Percentiles rank a stretch among this genome's conserved stretches.
Conservation (phyloP, 1,140 invertebrate genomes). For the Mactra quadrangularis region DNA sequence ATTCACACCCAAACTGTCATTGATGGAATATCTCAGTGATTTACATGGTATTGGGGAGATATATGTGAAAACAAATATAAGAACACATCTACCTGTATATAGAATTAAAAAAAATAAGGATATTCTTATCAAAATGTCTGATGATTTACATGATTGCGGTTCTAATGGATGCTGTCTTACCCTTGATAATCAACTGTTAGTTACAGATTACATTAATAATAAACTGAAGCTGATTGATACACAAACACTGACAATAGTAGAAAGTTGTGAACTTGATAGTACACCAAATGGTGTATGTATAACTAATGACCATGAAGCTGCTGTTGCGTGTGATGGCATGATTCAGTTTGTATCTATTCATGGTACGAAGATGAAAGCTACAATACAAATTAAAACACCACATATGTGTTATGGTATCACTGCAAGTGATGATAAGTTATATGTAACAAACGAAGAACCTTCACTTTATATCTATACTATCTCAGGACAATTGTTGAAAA, state of each 20-base stretch:
- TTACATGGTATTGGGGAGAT: too few species aligned
- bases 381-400: not conserved
- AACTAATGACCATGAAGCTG: constrained; percentile 13
- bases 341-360: constrained; percentile 25
- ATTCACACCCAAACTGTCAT: too few species aligned
- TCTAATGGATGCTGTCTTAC: constrained; percentile 5
- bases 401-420: constrained; percentile 23
- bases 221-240: constrained; percentile 16
- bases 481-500: too few species aligned
- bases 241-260: not conserved
- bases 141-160: too few species aligned
- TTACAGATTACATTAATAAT: not conserved
- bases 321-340: not conserved
- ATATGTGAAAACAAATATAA: too few species aligned
- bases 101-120: too few species aligned
- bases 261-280: not conserved
- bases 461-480: too few species aligned
- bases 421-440: not conserved
- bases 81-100: too few species aligned
- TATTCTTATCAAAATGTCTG: too few species aligned
- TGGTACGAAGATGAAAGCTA: not conserved
- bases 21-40: too few species aligned
- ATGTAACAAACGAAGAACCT: too few species aligned
- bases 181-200: not conserved
- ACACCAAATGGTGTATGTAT: constrained; percentile 1